Evolutionary conservation across 2,888 invertebrate genomes (phyloP), one percentile per base, ranked within the genome.

Genomic region (Harpalus rubripes): DNA sequence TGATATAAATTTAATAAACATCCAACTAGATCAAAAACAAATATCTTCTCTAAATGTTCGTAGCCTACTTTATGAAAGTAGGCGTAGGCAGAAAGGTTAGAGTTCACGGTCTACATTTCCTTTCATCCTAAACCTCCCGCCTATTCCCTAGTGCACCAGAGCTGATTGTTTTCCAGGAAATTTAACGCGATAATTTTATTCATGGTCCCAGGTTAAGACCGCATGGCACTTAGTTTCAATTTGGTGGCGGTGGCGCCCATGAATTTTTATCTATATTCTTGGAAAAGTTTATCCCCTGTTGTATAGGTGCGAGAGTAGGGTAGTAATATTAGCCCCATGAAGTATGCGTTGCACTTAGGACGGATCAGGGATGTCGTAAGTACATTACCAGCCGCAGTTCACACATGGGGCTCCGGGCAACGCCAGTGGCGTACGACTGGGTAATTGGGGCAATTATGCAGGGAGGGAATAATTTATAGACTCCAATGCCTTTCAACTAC

Each of bases 241-340:
- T 84, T 84, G 59, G 74, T 32, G 32, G 32, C 6, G 32, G 32
- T 32, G 32, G 32, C 80, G 65, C 10, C 84, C 84, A 78, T 84
- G 84, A 78, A 84, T 84, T 84, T 84, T 84, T 84, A 84, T 84
- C 84, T 84, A 84, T 84, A 84, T 84, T 84, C 78, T 84, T 84
- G 78, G 84, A 32, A 84, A 83, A 84, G 78, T 84, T 84, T 84
- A 84, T 84, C 61, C 78, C 78, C 78, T 32, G 65, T 16, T 56
- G 84, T 84, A 78, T 84, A 78, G 78, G 78, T 84, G n/a, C n/a
- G 78, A 78, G 78, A 78, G 78, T 39, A 32, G 26, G 52, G 52
- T 16, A 10, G 84, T 78, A 78, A 84, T 84, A 84, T 84, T 78
- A 84, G 84, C 63, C 78, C 78, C 76, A 63, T 84, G 74, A 84